Evolutionary conservation across 2,113 vertebrate genomes (phyloP).

Genomic region (Sorex araneus): DNA sequence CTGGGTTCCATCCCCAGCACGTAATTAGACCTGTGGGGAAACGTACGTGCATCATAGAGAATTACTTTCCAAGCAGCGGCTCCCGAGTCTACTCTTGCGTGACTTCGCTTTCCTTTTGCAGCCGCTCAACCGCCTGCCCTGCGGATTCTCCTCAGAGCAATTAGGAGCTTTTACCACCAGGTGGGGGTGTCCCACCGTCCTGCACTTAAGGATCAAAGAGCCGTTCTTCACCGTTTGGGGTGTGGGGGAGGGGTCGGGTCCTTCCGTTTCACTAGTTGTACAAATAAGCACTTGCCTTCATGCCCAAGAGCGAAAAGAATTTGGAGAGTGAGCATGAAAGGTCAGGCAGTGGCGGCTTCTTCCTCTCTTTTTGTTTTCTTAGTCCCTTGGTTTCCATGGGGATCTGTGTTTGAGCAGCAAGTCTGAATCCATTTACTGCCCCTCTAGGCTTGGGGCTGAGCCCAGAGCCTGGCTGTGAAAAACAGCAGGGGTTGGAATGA

Average conservation of each 20-base stretch:
- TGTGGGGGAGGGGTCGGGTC: background rate
- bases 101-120: background rate
- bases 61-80: background rate
- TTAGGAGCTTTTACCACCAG: slow-evolving; percentile 70
- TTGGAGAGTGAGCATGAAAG: slow-evolving; percentile 54
- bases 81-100: background rate
- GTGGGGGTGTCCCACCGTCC: slow-evolving; percentile 63
- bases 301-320: slow-evolving; percentile 69
- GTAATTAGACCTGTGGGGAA: background rate
- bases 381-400: slow-evolving; percentile 77
- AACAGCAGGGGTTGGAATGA: slow-evolving; percentile 45
- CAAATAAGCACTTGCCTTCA: slow-evolving; percentile 60
- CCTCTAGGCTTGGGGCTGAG: slow-evolving; percentile 56
- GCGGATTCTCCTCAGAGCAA: slow-evolving; percentile 25
- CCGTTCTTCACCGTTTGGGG: background rate
- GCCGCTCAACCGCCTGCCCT: background rate
- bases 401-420: slow-evolving; percentile 73
- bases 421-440: slow-evolving; percentile 62
- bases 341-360: slow-evolving; percentile 62
- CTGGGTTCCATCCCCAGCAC: background rate
- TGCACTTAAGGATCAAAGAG: background rate
- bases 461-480: slow-evolving; percentile 48
- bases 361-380: slow-evolving; percentile 68
- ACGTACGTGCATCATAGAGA: background rate
- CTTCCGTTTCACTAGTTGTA: slow-evolving; percentile 22